Base-by-base conservation (phyloP, 2,113 vertebrate species). In the Corythornis vintsioides region DNA sequence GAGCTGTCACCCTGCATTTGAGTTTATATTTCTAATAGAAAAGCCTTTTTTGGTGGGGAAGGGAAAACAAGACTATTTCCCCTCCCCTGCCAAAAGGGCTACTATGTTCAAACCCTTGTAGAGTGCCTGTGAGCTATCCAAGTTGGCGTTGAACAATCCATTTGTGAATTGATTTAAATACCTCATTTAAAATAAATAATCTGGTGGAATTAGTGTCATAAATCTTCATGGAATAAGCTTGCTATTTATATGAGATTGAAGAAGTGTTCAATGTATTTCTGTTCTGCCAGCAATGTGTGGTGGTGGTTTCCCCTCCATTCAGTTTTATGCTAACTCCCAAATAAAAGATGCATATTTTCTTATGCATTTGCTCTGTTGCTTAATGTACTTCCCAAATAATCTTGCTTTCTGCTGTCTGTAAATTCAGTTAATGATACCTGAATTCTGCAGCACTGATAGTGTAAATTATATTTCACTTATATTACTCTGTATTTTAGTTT, bases 101-200 rank as follows among this genome's bases (percentile, higher is more conserved):
- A 91, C 94, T 95, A 80, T 94, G 92, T 91, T 93, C 57, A 90
- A 93, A 77, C 80, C 72, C 63, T 89, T 70, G 55, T 91, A 60
- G 80, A 65, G 93, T 81, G 91, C 83, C 73, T 95, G 82, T 88
- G 88, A 94, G 79, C 72, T 69, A 40, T 93, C 78, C 93, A 96
- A 89, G 83, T 87, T 90, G 92, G 89, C 69, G 2, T 78, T 79
- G 94, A 96, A 94, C 89, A 95, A 96, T 96, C 86, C 67, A 72
- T 95, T 97, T 92, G 79, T 94, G 96, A 95, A 95, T 94, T 95
- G 94, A 95, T 93, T 96, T 91, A 94, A 92, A 95, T 92, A 88
- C 92, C 83, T 96, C 82, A 78, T 95, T 94, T 90, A 96, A 96
- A 94, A 95, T 93, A 95, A 94, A 90, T 91, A 94, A 92, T 88